phyloP scores from a whole-genome alignment of 2,888 invertebrate genomes.

The Parasteatoda lunata region DNA sequence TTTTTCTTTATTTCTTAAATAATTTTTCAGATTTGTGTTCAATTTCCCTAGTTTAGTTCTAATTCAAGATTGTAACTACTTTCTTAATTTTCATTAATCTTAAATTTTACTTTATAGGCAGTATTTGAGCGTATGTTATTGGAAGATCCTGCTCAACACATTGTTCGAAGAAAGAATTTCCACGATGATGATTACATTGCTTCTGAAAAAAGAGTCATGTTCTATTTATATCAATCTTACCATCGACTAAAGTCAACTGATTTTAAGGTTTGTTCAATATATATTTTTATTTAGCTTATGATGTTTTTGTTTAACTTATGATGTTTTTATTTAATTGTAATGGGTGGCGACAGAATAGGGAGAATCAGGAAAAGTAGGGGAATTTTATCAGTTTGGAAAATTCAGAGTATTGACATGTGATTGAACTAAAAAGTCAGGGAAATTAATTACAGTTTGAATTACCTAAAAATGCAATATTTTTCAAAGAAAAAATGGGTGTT shows the following conservation, averaged over 20 bases:
- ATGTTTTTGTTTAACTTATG: too few species aligned
- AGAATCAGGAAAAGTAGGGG: too few species aligned
- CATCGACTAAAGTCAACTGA: constrained; percentile 50
- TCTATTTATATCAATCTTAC: constrained; percentile 65
- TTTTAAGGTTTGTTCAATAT: constrained; percentile 28
- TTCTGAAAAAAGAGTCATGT: constrained; percentile 51
- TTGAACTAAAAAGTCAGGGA: too few species aligned
- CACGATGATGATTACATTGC: constrained; percentile 37
- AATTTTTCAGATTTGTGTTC: background rate
- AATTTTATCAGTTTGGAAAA: too few species aligned
- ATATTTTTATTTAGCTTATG: too few species aligned
- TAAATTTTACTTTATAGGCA: constrained; percentile 37
- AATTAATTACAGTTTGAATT: too few species aligned
- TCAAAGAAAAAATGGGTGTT: too few species aligned
- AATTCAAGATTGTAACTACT: too few species aligned
- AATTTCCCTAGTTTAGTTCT: background rate
- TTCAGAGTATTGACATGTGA: too few species aligned
- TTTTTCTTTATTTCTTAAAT: background rate
- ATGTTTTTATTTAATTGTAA: too few species aligned
- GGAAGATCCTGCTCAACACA: constrained; percentile 58
- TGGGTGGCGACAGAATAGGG: too few species aligned
- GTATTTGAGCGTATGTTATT: constrained; percentile 63
- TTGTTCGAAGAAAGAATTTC: constrained; percentile 30
- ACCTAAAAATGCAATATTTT: too few species aligned
- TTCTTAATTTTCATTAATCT: background rate